Percentiles rank a stretch among this genome's conserved stretches.
Conservation (phyloP, 1,140 invertebrate genomes). For the Sinella curviseta region DNA sequence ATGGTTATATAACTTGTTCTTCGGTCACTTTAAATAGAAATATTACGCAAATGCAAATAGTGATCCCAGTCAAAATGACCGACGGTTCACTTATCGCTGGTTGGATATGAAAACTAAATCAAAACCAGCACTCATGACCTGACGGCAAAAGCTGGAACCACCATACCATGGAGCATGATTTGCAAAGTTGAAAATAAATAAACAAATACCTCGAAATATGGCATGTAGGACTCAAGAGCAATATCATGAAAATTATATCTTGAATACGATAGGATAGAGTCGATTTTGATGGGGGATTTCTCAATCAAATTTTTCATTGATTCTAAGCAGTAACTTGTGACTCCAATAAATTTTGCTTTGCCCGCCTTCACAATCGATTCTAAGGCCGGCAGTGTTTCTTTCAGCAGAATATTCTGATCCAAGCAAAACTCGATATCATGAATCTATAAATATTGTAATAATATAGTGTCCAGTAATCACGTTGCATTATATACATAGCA, state of each 20-base stretch:
- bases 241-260: conserved; percentile 78
- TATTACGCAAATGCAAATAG: too few species aligned
- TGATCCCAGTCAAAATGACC: too few species aligned
- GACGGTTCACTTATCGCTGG: not conserved
- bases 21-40: not conserved
- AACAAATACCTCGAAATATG: conserved; percentile 72
- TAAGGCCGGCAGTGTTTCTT: conserved; percentile 81
- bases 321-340: conserved; percentile 83
- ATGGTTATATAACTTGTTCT: not conserved
- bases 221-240: conserved; percentile 69
- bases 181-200: too few species aligned
- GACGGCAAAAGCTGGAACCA: too few species aligned
- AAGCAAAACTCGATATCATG: conserved; percentile 89
- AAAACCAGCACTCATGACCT: too few species aligned
- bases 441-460: conserved; percentile 62
- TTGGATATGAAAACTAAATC: too few species aligned
- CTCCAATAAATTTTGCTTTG: conserved; percentile 79
- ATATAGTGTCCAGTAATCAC: conserved; percentile 8
- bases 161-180: too few species aligned
- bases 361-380: conserved; percentile 71
- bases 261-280: conserved; percentile 75
- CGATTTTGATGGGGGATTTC: conserved; percentile 66
- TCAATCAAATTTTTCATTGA: conserved; percentile 72
- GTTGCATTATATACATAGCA: conserved; percentile 26
- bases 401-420: conserved; percentile 72